Percentiles rank a stretch among this genome's conserved stretches.
These are phyloP conservation scores for Mormyrus lacerda DNA, from an alignment of 2,113 vertebrate species.

Conservation along the genomic window DNA sequence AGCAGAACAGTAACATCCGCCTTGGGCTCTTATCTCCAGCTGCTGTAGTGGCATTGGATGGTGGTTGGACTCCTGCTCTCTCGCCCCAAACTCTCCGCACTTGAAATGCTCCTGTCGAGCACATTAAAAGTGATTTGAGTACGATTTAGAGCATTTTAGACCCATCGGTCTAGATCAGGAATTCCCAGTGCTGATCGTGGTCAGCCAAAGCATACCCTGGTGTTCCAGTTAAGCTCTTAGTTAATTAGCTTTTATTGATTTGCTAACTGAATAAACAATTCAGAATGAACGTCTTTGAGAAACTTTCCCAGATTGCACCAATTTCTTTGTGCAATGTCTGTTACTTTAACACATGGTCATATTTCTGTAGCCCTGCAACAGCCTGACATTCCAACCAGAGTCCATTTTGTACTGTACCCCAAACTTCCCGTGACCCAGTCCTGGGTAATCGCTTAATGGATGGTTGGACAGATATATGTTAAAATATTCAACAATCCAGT, in stretches of 20 bases:
- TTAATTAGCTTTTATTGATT: conserved; percentile 2
- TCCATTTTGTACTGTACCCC: neutral
- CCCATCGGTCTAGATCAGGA: neutral
- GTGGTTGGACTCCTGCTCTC: neutral
- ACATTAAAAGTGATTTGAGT: neutral
- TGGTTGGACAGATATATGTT: neutral
- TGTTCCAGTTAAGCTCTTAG: neutral
- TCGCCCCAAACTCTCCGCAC: neutral
- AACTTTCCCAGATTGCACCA: neutral
- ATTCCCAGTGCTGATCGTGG: neutral
- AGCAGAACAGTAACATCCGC: neutral
- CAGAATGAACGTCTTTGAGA: neutral
- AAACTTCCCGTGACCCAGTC: neutral
- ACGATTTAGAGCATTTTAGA: neutral
- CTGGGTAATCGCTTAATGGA: neutral
- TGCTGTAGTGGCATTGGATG: neutral
- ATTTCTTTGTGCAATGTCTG: neutral
- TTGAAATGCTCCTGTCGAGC: neutral
- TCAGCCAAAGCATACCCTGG: neutral
- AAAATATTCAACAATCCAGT: neutral
- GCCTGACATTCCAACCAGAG: neutral
- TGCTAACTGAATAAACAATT: neutral
- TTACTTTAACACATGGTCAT: neutral
- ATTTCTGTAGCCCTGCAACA: neutral
- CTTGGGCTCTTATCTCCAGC: neutral